Base-by-base conservation (phyloP, 2,888 invertebrate genomes). In the Lucinisca nassula region DNA sequence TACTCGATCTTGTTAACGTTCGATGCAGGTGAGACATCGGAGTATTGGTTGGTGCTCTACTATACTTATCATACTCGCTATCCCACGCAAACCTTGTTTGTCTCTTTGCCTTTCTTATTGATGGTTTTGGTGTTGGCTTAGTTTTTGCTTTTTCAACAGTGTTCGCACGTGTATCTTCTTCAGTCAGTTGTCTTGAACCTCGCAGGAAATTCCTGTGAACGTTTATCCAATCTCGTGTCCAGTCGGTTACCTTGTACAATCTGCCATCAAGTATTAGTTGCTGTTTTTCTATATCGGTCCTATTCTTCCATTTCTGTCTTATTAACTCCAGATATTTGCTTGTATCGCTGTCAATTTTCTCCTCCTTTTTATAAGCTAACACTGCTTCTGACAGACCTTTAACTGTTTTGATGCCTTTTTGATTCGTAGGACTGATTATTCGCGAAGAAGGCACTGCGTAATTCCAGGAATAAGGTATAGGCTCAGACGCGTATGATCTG, bases 301-400 rank as follows among this genome's bases (percentile, higher is more conserved):
- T 32, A 21, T 30, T 21, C 14, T 67, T 30, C 67, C 67, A 67
- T 17, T 67, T 67, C 17, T 35, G 4, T 17, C 67, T 67, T 10
- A 67, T 67, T 21, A 67, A 35, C 4, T 67, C 35, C 4, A 67
- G 67, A 21, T 67, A 67, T 67, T 67, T 67, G 35, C n/a, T 21
- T 2, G 67, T 67, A 35, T 35, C 67, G 24, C 35, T 67, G 3
- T 77, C 45, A 0, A 73, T 78, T 1, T 73, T 79, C 30, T 58
- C 37, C 17, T 61, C 61, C 24, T 45, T 37, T 12, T 67, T 76
- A 38, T 89, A 89, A 3, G 76, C 79, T 14, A 89, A 45, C 2
- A 87, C 77, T 30, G 86, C 89, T 8, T 84, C 82, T 2, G 89
- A 86, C n/a, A 89, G 51, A 40, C 73, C 75, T 35, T 74, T 78